A percentile compares a stretch with the other conserved stretches of the same genome.
These are phyloP conservation scores for Meloidogyne chitwoodi DNA, from an alignment of 1,140 invertebrate genomes.

Conservation along the genomic window DNA sequence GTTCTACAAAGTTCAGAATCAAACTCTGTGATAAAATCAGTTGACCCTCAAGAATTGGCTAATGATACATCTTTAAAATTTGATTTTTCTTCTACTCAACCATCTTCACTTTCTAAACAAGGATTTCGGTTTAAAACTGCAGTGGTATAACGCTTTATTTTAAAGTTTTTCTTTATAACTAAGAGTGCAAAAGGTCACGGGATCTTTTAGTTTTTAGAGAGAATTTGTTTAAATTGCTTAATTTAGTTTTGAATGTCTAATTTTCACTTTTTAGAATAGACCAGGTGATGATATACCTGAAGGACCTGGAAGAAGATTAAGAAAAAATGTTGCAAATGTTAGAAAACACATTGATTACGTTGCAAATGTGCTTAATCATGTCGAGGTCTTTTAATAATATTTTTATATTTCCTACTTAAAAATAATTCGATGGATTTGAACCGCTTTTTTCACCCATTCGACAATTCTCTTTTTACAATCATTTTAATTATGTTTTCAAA, in stretches of 20 bases:
- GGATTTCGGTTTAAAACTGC: background rate
- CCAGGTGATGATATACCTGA: constrained; percentile 26
- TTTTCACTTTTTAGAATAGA: background rate
- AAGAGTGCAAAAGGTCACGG: background rate
- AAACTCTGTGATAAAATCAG: background rate
- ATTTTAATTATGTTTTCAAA: background rate
- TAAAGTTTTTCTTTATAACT: no score
- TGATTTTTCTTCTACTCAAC: background rate
- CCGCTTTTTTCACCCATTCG: no score
- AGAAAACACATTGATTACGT: constrained; percentile 50
- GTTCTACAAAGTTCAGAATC: background rate
- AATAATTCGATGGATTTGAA: no score
- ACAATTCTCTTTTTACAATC: no score
- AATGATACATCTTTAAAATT: background rate
- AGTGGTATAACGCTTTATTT: background rate
- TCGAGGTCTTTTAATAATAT: constrained; percentile 27
- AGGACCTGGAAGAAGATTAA: constrained; percentile 41
- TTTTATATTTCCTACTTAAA: background rate
- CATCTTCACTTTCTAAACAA: background rate
- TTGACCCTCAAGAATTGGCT: background rate
- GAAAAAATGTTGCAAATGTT: constrained; percentile 51
- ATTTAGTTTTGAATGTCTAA: no score
- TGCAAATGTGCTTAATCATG: constrained; percentile 42
- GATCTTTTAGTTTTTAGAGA: no score
- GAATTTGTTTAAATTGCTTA: no score